These are phyloP conservation scores for Drosophila auraria DNA, from an alignment of 1,140 invertebrate genomes.

Conservation along the genomic window DNA sequence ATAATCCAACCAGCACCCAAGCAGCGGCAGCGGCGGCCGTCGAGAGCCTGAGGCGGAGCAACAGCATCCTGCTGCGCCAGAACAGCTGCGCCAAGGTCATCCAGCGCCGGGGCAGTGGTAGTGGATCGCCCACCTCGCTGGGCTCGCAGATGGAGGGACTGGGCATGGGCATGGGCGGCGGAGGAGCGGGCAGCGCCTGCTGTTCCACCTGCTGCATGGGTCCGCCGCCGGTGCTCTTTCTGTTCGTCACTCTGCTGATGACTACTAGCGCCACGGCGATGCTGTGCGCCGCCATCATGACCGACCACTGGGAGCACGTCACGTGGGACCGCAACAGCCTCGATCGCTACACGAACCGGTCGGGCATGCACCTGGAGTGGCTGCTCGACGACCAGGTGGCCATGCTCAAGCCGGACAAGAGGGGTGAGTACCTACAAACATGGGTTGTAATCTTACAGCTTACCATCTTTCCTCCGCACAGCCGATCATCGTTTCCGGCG, in stretches of 20 bases:
- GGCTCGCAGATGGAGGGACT: constrained; percentile 79
- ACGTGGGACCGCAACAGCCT: constrained; percentile 89
- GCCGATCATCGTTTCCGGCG: constrained; percentile 81
- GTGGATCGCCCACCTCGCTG: constrained; percentile 73
- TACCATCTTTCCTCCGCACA: not conserved
- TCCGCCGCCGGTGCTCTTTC: constrained; percentile 79
- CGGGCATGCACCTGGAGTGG: constrained; percentile 86
- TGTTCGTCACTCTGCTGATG: constrained; percentile 84
- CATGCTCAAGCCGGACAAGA: constrained; percentile 81
- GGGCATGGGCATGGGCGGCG: constrained; percentile 65
- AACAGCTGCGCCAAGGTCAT: constrained; percentile 82
- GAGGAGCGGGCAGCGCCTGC: constrained; percentile 62
- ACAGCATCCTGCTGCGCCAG: constrained; percentile 77
- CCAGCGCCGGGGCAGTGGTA: constrained; percentile 68
- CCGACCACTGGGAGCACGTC: constrained; percentile 94
- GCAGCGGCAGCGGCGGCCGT: constrained; percentile 79
- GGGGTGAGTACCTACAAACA: constrained; percentile 59
- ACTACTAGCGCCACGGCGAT: constrained; percentile 90
- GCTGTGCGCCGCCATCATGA: constrained; percentile 93
- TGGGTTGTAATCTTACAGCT: too few relatives aligned
- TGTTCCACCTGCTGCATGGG: constrained; percentile 81
- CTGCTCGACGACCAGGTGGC: constrained; percentile 88
- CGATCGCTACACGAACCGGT: constrained; percentile 86
- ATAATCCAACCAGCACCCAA: constrained; percentile 67
- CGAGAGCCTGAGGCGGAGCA: constrained; percentile 76